Evolutionary conservation across 2,888 invertebrate species (phyloP), one percentile per base, ranked within the genome.

Genomic region (Sesia apiformis): DNA sequence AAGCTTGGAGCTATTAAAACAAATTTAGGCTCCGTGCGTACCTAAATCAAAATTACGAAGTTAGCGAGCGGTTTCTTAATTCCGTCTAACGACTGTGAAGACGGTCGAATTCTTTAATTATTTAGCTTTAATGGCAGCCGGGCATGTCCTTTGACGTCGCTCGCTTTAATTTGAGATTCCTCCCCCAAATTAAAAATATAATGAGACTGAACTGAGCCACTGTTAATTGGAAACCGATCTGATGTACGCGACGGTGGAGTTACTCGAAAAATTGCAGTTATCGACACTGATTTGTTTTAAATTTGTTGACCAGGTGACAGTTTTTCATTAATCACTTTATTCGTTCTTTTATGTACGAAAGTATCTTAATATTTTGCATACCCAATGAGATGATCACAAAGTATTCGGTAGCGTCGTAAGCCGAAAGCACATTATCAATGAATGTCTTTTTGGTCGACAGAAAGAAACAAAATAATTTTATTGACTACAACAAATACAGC

Each of bases 131-230:
- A 87, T 86, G 85, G 84, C 81, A 77, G 77, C 69, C 77, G 76
- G 67, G 78, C 73, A 76, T 86, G 87, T 87, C 85, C 87, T 89
- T 88, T 89, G 88, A 87, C 87, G 84, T 78, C 81, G 79, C 76
- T 73, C 75, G 78, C 79, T 84, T 86, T 87, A 88, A 87, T 89
- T 87, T 83, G 78, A 76, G 79, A 88, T 83, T 83, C 85, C 83
- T 70, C 86, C 87, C 83, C 87, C 84, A 87, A 89, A 89, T 89
- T 89, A 89, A 89, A 89, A 89, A 88, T 89, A 89, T 89, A 89
- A 89, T 88, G 89, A 89, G 89, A 83, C 76, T 72, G 76, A 77
- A 81, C 81, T 76, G 81, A 81, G 80, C 71, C 77, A 71, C 76
- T 80, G 85, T 87, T 89, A 88, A 89, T 89, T 89, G 89, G 88